Base-by-base conservation (phyloP, 1,140 invertebrate species). In the Araneus ventricosus region DNA sequence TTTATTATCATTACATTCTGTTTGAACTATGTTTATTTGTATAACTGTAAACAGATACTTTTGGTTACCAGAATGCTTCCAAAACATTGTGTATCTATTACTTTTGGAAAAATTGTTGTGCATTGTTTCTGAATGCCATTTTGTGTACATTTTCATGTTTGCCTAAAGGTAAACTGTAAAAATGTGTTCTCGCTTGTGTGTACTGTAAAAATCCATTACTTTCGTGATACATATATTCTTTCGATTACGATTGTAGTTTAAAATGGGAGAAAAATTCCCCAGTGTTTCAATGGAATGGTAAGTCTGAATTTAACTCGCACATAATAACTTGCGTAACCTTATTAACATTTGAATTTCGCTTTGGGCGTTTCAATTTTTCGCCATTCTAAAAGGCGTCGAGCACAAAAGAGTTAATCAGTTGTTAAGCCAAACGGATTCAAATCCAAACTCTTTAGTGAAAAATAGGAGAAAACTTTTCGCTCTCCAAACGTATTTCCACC, bases 351-450 rank as follows among this genome's bases (percentile, higher is more conserved):
- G 80, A 82, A 45, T 82, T 82, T 82, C 80, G 70, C 70, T 75
- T 20, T 20, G 30, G 70, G 70, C 30, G 70, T 75, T 75, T 75
- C 80, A 52, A 82, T 82, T 82, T 82, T 82, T 52, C 80, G 80
- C 39, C 24, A 82, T 45, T 27, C 85, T 37, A 61, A 87, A 87
- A 87, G 80, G 22, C 57, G 22, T 30, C 57, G 30, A 24, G 34
- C 52, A 87, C 85, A 87, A 87, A 87, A n/a, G 59, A 61, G 30
- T 61, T 87, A 87, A 87, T 87, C 85, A 87, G 85, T 39, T 87
- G 85, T 59, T 59, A 87, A 87, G 52, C 85, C 52, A 59, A 57
- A 84, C 27, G 39, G 45, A 84, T 84, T 52, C 82, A 57, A 84
- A 84, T 57, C 39, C 82, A 84, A 41, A 84, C 82, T 57, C 24